Conservation (phyloP, 1,140 invertebrate genomes). For the Brachionus angularis region DNA sequence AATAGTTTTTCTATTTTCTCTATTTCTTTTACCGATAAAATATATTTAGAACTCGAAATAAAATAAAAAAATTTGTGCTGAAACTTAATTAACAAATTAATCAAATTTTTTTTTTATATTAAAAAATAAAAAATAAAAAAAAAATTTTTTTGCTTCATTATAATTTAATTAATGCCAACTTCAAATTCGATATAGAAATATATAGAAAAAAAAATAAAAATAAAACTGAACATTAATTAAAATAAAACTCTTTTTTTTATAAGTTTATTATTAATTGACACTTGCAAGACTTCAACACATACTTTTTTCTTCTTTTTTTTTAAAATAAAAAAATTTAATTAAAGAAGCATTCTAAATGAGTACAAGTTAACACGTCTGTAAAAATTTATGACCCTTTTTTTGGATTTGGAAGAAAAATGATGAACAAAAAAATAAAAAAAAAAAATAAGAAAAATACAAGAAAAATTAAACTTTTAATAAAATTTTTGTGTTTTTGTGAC, state of each 20-base stretch:
- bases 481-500: slow-evolving; percentile 16
- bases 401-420: no score
- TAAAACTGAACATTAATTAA: slow-evolving; percentile 40
- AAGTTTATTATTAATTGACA: slow-evolving; percentile 42
- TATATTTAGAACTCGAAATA: no score
- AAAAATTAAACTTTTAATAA: no score
- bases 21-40: no score
- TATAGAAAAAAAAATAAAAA: no score
- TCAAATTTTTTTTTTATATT: slow-evolving; percentile 15
- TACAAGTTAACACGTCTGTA: slow-evolving; percentile 38
- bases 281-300: slow-evolving; percentile 42
- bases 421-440: no score
- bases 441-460: no score
- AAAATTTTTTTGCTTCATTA: slow-evolving; percentile 40
- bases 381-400: no score
- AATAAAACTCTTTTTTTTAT: slow-evolving; percentile 22
- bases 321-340: neutral
- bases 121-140: neutral
- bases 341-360: slow-evolving; percentile 22
- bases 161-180: slow-evolving; percentile 43
- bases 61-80: no score
- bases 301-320: neutral
- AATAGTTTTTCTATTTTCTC: no score
- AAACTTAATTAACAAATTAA: slow-evolving; percentile 43
- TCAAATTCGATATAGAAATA: no score